phyloP scores from a whole-genome alignment of 2,797 vertebrate genomes.

The Enteromius thamalakanensis region DNA sequence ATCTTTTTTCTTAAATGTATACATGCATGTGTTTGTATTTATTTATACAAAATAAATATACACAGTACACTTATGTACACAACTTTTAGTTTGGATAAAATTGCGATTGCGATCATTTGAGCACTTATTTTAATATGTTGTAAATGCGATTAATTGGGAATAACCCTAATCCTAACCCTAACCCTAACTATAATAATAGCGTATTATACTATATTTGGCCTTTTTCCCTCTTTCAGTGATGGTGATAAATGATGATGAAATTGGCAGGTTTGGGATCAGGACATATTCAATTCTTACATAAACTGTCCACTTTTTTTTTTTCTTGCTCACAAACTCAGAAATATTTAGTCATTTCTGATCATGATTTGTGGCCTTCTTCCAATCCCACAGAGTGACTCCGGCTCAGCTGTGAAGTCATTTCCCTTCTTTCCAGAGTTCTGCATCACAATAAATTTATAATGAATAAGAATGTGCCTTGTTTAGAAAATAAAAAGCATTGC shows the following conservation, averaged over 20 bases:
- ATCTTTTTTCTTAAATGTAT: no score
- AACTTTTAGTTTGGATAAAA: no score
- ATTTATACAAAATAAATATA: no score
- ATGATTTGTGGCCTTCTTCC: constrained; percentile 56
- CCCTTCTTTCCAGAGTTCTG: constrained; percentile 61
- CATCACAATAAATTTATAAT: constrained; percentile 71
- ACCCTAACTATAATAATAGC: no score
- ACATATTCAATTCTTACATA: neutral
- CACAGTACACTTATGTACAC: no score
- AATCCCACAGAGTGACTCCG: constrained; percentile 57
- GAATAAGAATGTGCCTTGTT: constrained; percentile 61
- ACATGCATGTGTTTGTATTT: no score
- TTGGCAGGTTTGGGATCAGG: neutral
- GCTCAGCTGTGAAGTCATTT: constrained; percentile 59
- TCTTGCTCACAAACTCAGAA: constrained; percentile 34
- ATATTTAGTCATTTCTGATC: constrained; percentile 39
- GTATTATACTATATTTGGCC: neutral
- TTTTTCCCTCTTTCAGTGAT: neutral
- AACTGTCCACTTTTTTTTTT: neutral
- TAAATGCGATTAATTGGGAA: neutral
- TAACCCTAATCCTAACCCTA: no score
- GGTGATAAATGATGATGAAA: neutral
- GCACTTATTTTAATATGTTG: neutral
- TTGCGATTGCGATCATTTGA: no score
- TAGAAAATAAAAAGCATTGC: constrained; percentile 60